Conservation (phyloP, 1,140 invertebrate genomes). For the Drosophila parabipectinata region DNA sequence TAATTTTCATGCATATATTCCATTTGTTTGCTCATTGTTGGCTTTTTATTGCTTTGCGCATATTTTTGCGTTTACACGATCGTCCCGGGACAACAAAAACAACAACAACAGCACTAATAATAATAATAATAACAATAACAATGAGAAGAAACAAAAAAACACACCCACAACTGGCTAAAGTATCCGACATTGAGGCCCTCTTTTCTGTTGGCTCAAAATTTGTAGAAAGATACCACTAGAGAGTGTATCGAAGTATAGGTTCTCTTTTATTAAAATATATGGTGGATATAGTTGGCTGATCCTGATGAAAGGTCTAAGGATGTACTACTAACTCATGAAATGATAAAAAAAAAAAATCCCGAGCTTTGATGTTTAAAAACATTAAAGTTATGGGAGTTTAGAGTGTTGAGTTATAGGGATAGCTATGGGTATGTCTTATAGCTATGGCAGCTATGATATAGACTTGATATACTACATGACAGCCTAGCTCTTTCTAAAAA, state of each 20-base stretch:
- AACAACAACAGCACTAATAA: constrained; percentile 7
- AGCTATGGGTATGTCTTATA: too few species aligned
- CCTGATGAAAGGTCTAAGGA: too few species aligned
- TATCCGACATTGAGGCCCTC: constrained; percentile 15
- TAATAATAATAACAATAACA: constrained; percentile 6
- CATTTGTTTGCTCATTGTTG: constrained; percentile 76
- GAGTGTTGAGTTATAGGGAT: too few species aligned
- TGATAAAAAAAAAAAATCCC: too few species aligned
- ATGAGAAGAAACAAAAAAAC: constrained; percentile 2
- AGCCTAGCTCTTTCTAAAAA: too few species aligned
- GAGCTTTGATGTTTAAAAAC: too few species aligned
- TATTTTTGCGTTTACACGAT: constrained; percentile 78
- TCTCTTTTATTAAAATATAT: background rate
- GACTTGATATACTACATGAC: too few species aligned
- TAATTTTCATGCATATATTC: constrained; percentile 69
- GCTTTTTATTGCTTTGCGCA: constrained; percentile 69
- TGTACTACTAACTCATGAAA: too few species aligned
- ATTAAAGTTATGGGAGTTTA: too few species aligned
- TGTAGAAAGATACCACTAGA: background rate
- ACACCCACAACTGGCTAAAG: constrained; percentile 9
- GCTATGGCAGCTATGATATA: too few species aligned
- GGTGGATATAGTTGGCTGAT: too few species aligned
- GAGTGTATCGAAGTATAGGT: background rate
- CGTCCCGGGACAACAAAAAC: background rate
- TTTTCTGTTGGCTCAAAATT: background rate